Conservation (phyloP, 1,140 invertebrate species). For the Cotesia typhae region DNA sequence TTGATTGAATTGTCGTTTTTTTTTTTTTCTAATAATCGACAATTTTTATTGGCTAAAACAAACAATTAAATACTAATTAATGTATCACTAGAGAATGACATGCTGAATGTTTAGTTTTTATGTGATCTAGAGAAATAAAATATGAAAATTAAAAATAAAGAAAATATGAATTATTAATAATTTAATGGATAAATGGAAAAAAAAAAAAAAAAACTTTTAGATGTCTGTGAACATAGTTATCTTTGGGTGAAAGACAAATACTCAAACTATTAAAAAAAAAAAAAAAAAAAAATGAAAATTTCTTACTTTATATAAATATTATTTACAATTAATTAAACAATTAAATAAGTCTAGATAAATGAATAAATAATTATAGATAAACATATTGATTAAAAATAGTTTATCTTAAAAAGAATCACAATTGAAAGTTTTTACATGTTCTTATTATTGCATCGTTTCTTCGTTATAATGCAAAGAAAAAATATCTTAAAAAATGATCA, state of each 20-base stretch:
- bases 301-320: conserved; percentile 60
- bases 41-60: conserved; percentile 3
- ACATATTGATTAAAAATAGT: conserved; percentile 45
- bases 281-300: conserved; percentile 48
- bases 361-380: conserved; percentile 37
- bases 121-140: conserved; percentile 26
- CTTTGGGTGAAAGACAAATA: conserved; percentile 52
- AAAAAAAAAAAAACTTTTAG: conserved; percentile 32
- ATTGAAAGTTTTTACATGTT: conserved; percentile 64
- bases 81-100: conserved; percentile 38
- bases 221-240: conserved; percentile 38
- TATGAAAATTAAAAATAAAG: conserved; percentile 7
- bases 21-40: conserved; percentile 11
- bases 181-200: too few relatives aligned
- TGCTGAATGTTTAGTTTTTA: conserved; percentile 34
- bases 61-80: conserved; percentile 39
- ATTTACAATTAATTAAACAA: conserved; percentile 49
- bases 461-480: conserved; percentile 42
- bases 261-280: conserved; percentile 51
- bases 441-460: conserved; percentile 52
- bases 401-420: conserved; percentile 46
- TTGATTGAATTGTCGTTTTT: conserved; percentile 18
- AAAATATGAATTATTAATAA: too few relatives aligned
- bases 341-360: conserved; percentile 45
- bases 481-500: conserved; percentile 44